A percentile compares a stretch with the other conserved stretches of the same genome.
Evolutionary conservation across 2,888 invertebrate genomes (phyloP).

Genomic region (Plusia festucae): DNA sequence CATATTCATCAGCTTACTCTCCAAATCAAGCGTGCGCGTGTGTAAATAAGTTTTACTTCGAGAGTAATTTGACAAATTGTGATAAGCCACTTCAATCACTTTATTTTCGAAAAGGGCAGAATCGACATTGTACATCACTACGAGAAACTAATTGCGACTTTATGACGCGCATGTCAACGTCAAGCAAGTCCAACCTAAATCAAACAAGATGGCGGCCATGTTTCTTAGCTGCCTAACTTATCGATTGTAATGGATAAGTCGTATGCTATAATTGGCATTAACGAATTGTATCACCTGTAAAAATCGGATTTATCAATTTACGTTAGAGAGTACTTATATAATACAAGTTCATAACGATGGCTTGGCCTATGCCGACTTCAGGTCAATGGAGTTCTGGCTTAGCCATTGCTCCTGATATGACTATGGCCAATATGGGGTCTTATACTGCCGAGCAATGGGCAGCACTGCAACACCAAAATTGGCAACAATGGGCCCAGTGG

Average conservation of each 20-base stretch:
- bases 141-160: background rate
- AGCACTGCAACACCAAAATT: constrained; percentile 92
- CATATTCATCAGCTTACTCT: too few species aligned
- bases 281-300: constrained; percentile 12
- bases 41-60: too few species aligned
- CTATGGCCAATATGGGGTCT: constrained; percentile 76
- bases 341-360: constrained; percentile 66
- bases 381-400: constrained; percentile 77
- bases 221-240: constrained; percentile 14
- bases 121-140: constrained; percentile 48
- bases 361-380: constrained; percentile 79
- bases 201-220: constrained; percentile 56
- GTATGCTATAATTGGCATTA: background rate
- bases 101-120: background rate
- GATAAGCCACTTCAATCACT: background rate
- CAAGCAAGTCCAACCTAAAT: constrained; percentile 24
- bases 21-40: too few species aligned
- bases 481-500: constrained; percentile 94
- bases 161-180: constrained; percentile 43
- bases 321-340: constrained; percentile 3
- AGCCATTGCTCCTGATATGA: constrained; percentile 73
- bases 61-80: background rate
- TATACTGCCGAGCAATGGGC: constrained; percentile 92
- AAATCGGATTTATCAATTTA: background rate
- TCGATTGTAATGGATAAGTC: constrained; percentile 12